Evolutionary conservation across 2,888 invertebrate genomes (phyloP), one percentile per base, ranked within the genome.

Genomic region (Bibio marci): DNA sequence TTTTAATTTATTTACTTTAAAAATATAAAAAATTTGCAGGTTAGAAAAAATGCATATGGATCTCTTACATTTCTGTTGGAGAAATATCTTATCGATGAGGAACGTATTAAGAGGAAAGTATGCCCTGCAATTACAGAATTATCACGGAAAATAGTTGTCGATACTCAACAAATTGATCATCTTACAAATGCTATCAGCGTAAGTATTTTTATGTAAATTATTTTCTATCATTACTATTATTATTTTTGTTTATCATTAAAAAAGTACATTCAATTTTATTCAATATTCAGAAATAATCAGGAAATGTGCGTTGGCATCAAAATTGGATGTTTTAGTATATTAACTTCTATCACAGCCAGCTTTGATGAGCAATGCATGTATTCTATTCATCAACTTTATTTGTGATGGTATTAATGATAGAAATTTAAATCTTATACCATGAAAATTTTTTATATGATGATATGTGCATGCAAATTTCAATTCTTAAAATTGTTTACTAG

Each of bases 341-440:
- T 49, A 49, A 52, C 53, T 49, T 49, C 54, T 59, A 59, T 59
- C 59, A 59, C 59, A 59, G 59, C 59, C 57, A 57, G 57, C 57
- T 59, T 59, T 59, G 59, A 59, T 59, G 59, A 57, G 58, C 58
- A 59, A 56, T 54, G 57, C 56, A 53, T 43, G 45, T 35, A 44
- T 44, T 43, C 41, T 41, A 35, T 38, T 35, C 7, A n/a, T n/a
- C n/a, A 17, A n/a, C n/a, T n/a, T n/a, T n/a, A n/a, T n/a, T n/a
- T n/a, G n/a, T n/a, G n/a, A n/a, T n/a, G n/a, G n/a, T n/a, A 25
- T 7, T 5, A 25, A 25, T 25, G 5, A 25, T 25, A 25, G 25
- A 10, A 25, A 25, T 25, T 25, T 7, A 25, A 7, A 25, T 15
- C 35, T 14, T 25, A n/a, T n/a, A n/a, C 26, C 26, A 26, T n/a